Evolutionary conservation across 1,140 invertebrate species (phyloP).

Genomic region (Centruroides vittatus): DNA sequence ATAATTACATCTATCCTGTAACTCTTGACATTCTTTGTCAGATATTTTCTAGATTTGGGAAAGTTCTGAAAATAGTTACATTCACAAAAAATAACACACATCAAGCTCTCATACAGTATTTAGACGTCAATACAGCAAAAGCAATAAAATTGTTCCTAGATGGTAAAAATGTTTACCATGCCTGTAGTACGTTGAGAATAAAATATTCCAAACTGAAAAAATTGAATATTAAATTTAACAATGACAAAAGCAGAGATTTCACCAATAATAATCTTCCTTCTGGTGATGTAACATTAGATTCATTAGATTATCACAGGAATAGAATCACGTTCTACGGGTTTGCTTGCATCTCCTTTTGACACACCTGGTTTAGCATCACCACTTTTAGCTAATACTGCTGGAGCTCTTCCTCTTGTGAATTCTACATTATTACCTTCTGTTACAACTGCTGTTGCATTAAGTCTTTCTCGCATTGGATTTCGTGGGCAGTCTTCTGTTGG

Average conservation of each 20-base stretch:
- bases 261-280: constrained; percentile 93
- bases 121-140: constrained; percentile 88
- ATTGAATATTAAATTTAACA: constrained; percentile 98
- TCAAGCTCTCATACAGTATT: constrained; percentile 97
- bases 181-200: constrained; percentile 96
- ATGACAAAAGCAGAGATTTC: constrained; percentile 97
- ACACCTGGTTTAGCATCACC: constrained; percentile 51
- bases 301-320: constrained; percentile 18
- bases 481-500: constrained; percentile 63
- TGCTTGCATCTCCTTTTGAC: constrained; percentile 67
- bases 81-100: constrained; percentile 99
- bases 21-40: constrained; percentile 90
- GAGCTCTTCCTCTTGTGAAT: constrained; percentile 13
- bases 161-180: constrained; percentile 98
- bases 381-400: constrained; percentile 40
- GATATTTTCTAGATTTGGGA: constrained; percentile 95
- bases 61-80: constrained; percentile 97
- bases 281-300: constrained; percentile 59
- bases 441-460: constrained; percentile 9
- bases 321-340: constrained; percentile 41
- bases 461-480: constrained; percentile 34
- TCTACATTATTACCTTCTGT: constrained; percentile 13
- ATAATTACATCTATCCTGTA: constrained; percentile 96
- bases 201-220: constrained; percentile 97
- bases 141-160: constrained; percentile 88